Percentiles rank a stretch among this genome's conserved stretches.
Conservation (phyloP, 2,113 vertebrate genomes). For the Puma concolor region DNA sequence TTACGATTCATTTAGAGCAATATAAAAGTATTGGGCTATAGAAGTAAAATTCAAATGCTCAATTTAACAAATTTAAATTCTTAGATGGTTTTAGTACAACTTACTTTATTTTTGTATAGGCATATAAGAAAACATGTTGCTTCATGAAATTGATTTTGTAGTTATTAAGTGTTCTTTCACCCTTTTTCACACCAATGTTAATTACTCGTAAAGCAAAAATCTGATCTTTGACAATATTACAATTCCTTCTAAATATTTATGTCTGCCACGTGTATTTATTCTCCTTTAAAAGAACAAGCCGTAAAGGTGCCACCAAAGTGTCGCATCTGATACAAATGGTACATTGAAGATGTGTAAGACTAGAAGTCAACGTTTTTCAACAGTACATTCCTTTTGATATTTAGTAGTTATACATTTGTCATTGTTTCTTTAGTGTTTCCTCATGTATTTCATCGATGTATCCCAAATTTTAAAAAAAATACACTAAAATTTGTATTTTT, state of each 20-base stretch:
- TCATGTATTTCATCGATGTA: background rate
- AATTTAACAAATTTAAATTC: background rate
- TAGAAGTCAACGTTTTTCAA: background rate
- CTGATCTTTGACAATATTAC: background rate
- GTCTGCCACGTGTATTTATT: background rate
- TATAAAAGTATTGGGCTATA: background rate
- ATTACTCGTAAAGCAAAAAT: background rate
- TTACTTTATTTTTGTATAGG: background rate
- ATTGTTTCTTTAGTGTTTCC: background rate
- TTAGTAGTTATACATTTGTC: background rate
- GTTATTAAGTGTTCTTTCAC: background rate
- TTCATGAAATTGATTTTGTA: background rate
- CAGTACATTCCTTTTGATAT: background rate
- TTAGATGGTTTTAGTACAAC: background rate
- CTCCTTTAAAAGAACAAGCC: background rate
- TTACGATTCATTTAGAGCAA: background rate
- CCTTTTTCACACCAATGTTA: background rate
- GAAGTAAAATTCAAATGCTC: background rate
- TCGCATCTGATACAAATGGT: background rate
- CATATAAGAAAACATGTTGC: background rate
- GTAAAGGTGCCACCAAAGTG: background rate
- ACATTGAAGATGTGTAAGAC: background rate
- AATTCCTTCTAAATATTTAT: background rate
- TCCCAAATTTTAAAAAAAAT: background rate
- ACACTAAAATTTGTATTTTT: background rate